Conservation (phyloP, 2,797 vertebrate species). For the Eulemur mongoz region DNA sequence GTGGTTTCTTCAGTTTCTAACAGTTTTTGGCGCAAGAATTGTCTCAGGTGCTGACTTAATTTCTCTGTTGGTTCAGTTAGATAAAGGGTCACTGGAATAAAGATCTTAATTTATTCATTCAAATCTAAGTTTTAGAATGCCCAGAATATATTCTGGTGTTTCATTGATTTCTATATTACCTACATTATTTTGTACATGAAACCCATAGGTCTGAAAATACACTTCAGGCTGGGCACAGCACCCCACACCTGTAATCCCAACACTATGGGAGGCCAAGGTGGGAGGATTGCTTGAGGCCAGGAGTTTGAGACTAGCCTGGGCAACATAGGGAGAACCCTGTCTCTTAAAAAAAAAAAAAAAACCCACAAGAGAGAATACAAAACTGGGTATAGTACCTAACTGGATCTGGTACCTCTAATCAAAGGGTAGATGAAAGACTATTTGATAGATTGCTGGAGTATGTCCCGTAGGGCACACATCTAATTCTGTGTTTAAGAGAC, state of each 20-base stretch:
- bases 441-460: background rate
- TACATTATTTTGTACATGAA: background rate
- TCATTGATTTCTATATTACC: background rate
- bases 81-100: conserved; percentile 3
- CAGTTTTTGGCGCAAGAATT: background rate
- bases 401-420: background rate
- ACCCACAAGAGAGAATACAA: background rate
- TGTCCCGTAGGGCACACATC: background rate
- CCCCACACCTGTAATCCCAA: background rate
- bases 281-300: background rate
- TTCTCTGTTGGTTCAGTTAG: background rate
- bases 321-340: background rate
- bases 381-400: background rate
- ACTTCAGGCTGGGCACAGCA: background rate
- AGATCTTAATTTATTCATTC: background rate
- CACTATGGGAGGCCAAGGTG: background rate
- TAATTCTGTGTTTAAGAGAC: background rate
- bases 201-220: background rate
- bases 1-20: background rate
- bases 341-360: background rate
- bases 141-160: background rate
- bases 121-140: background rate
- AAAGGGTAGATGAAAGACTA: background rate
- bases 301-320: background rate
- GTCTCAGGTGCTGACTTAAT: background rate